Conservation (phyloP, 2,888 invertebrate genomes). For the Drosophila borealis region DNA sequence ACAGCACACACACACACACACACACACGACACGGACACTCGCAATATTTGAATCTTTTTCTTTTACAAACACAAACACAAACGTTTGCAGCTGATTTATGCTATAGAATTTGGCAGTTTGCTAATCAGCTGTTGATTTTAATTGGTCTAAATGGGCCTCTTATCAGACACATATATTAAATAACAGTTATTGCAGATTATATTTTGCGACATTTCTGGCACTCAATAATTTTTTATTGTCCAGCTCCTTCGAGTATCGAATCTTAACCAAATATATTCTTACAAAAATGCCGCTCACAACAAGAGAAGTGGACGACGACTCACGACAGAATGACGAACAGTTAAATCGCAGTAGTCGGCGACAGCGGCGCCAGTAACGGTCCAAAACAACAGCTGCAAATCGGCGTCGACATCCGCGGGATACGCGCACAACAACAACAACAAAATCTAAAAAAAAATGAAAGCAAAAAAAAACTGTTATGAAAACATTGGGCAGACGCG, state of each 20-base stretch:
- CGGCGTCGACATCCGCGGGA: conserved; percentile 55
- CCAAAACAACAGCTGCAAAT: conserved; percentile 66
- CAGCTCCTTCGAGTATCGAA: conserved; percentile 44
- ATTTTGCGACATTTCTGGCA: background rate
- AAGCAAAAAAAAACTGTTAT: conserved; percentile 43
- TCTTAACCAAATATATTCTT: conserved; percentile 37
- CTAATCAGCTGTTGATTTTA: conserved; percentile 46
- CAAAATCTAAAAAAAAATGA: conserved; percentile 15
- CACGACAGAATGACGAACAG: conserved; percentile 64
- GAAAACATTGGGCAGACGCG: conserved; percentile 55
- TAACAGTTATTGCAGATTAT: conserved; percentile 8
- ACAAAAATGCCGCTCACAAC: conserved; percentile 48
- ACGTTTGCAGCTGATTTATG: conserved; percentile 50
- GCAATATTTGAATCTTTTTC: conserved; percentile 13
- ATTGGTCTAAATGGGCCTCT: conserved; percentile 7
- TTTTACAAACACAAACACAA: conserved; percentile 28
- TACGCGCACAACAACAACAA: conserved; percentile 19
- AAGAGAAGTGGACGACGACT: conserved; percentile 64
- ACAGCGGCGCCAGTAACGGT: conserved; percentile 42
- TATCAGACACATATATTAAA: conserved; percentile 5
- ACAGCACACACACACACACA: conserved; percentile 18
- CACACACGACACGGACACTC: conserved; percentile 28
- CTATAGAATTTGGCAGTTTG: conserved; percentile 25
- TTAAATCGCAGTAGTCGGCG: conserved; percentile 17
- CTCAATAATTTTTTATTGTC: conserved; percentile 1